A percentile compares a stretch with the other conserved stretches of the same genome.
Evolutionary conservation across 2,888 invertebrate genomes (phyloP).

Genomic region (Phlogophora meticulosa): DNA sequence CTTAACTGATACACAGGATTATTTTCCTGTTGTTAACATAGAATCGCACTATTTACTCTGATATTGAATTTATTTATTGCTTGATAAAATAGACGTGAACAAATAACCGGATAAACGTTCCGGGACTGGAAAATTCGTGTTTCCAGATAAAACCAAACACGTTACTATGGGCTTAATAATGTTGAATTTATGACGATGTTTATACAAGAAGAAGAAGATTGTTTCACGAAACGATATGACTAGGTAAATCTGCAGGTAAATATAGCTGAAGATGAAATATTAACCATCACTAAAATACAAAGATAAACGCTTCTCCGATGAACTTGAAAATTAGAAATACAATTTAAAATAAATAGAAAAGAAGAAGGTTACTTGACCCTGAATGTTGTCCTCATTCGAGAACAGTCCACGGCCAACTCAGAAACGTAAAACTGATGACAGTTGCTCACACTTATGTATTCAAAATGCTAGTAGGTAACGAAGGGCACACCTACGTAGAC

Average conservation of each 20-base stretch:
- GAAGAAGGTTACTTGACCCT: slow-evolving; percentile 42
- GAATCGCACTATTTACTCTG: slow-evolving; percentile 10
- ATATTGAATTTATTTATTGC: slow-evolving; percentile 23
- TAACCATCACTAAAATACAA: background rate
- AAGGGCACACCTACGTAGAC: slow-evolving; percentile 24
- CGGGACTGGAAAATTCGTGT: slow-evolving; percentile 12
- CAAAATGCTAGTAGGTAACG: slow-evolving; percentile 37
- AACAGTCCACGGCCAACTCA: slow-evolving; percentile 44
- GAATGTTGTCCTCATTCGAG: slow-evolving; percentile 39
- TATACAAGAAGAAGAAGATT: slow-evolving; percentile 10
- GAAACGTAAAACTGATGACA: slow-evolving; percentile 47
- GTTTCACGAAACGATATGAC: background rate
- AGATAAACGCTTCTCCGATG: background rate
- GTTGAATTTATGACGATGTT: slow-evolving; percentile 1
- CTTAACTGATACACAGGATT: background rate
- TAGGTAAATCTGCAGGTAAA: background rate
- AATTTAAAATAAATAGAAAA: slow-evolving; percentile 20
- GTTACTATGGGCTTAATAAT: slow-evolving; percentile 14
- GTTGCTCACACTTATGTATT: slow-evolving; percentile 28
- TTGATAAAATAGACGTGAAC: slow-evolving; percentile 21
- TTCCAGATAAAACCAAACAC: slow-evolving; percentile 13
- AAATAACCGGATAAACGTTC: slow-evolving; percentile 20
- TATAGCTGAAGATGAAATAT: background rate
- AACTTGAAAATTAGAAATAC: slow-evolving; percentile 17
- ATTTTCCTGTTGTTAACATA: slow-evolving; percentile 6